Evolutionary conservation across 1,140 invertebrate genomes (phyloP).

Genomic region (Uloborus diversus): DNA sequence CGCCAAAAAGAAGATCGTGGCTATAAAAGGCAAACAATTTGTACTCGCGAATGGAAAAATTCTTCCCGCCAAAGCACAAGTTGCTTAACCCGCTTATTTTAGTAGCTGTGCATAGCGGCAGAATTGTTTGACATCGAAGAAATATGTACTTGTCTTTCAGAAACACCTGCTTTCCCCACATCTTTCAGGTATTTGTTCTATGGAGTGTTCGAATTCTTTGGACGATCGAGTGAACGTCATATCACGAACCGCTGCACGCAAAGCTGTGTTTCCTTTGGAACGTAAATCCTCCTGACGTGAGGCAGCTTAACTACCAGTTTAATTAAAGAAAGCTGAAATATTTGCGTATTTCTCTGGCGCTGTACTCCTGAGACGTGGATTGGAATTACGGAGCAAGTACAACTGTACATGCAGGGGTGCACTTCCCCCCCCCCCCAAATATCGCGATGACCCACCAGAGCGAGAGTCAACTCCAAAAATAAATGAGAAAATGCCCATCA

Average conservation of each 20-base stretch:
- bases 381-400: too few species aligned
- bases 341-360: too few species aligned
- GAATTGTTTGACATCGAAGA: constrained; percentile 24
- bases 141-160: background rate
- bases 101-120: constrained; percentile 15
- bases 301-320: too few species aligned
- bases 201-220: constrained; percentile 17
- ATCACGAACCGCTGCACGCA: background rate
- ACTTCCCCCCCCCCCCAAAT: too few species aligned
- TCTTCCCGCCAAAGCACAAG: constrained; percentile 30
- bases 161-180: background rate
- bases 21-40: background rate
- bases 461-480: too few species aligned
- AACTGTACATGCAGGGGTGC: too few species aligned
- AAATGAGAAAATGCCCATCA: too few species aligned
- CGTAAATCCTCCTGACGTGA: too few species aligned
- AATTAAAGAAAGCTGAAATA: too few species aligned
- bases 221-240: constrained; percentile 1
- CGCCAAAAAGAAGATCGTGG: background rate
- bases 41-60: background rate
- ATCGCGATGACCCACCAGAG: too few species aligned
- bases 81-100: constrained; percentile 25
- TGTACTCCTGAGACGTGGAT: too few species aligned
- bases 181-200: background rate
- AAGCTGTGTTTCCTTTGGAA: background rate